Percentiles rank a stretch among this genome's conserved stretches.
Evolutionary conservation across 1,140 invertebrate species (phyloP).

Genomic region (Limonius californicus): DNA sequence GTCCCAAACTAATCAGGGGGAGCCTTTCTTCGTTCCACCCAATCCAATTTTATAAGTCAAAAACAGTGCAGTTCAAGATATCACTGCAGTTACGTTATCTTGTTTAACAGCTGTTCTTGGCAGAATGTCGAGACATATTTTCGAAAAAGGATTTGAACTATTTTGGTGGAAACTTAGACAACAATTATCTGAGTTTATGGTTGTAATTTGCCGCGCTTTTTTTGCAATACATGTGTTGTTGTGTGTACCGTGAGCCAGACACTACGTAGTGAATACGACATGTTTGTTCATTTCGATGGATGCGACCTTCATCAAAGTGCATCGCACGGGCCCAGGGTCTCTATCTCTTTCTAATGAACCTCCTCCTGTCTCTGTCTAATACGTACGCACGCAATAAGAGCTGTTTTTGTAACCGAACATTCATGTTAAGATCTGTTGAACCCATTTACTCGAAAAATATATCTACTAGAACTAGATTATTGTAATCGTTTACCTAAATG

Average conservation of each 20-base stretch:
- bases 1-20: too few species aligned
- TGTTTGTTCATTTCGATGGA: slow-evolving; percentile 11
- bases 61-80: too few species aligned
- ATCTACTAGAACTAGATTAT: not conserved
- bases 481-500: not conserved
- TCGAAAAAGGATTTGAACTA: too few species aligned
- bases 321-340: slow-evolving; percentile 7
- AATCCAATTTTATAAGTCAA: too few species aligned
- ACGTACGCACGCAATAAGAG: not conserved
- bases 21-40: too few species aligned
- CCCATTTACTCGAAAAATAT: not conserved
- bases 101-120: too few species aligned
- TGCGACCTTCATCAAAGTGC: slow-evolving; percentile 13
- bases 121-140: too few species aligned
- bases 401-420: not conserved
- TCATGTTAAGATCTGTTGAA: not conserved
- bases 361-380: not conserved
- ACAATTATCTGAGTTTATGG: not conserved
- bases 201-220: not conserved
- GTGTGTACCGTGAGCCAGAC: slow-evolving; percentile 11
- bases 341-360: slow-evolving; percentile 1
- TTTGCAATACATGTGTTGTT: slow-evolving; percentile 1
- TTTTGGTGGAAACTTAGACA: too few species aligned
- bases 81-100: too few species aligned
- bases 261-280: slow-evolving; percentile 9